Evolutionary conservation across 2,113 vertebrate species (phyloP).

Genomic region (Nestor notabilis): DNA sequence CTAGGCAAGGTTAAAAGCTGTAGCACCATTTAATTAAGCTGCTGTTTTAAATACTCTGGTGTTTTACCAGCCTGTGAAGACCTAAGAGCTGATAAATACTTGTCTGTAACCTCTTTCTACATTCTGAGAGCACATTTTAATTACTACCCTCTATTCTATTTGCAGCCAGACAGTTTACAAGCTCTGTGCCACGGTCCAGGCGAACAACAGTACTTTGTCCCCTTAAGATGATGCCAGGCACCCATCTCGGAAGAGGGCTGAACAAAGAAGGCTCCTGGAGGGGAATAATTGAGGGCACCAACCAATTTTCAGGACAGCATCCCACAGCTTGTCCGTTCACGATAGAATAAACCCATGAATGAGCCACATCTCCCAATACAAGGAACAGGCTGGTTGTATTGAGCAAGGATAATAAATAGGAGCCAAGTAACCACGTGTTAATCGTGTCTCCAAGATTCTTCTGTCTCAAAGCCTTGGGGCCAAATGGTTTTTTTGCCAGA

Average conservation of each 20-base stretch:
- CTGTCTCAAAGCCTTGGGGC: neutral
- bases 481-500: neutral
- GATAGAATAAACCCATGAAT: neutral
- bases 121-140: constrained; percentile 24
- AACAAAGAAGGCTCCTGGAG: neutral
- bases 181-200: neutral
- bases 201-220: neutral
- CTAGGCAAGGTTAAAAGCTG: neutral
- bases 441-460: neutral
- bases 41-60: constrained; percentile 17
- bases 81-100: neutral
- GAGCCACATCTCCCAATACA: neutral
- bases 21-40: constrained; percentile 48
- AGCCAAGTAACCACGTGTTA: neutral
- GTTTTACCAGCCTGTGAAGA: constrained; percentile 14
- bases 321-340: neutral
- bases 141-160: constrained; percentile 26
- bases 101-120: neutral
- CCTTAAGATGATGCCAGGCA: constrained; percentile 9
- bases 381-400: neutral
- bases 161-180: constrained; percentile 27
- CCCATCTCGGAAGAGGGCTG: neutral
- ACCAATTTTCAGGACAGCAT: neutral
- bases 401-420: neutral
- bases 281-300: constrained; percentile 25